Conservation (phyloP, 2,888 invertebrate species). For the Nemapogon koenigi region DNA sequence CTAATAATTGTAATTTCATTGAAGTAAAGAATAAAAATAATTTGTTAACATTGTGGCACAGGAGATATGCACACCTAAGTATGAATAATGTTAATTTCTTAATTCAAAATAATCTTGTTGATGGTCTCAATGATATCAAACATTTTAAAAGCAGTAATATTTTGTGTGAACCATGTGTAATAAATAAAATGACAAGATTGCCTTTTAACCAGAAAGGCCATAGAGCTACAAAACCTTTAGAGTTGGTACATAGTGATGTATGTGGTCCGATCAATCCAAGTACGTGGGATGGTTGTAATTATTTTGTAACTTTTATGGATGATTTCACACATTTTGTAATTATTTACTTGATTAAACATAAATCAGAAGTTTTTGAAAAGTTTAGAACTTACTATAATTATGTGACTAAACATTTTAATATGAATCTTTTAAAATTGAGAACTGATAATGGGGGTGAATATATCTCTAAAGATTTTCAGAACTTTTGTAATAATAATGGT, state of each 20-base stretch:
- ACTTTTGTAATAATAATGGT: constrained; percentile 12
- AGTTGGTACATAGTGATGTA: constrained; percentile 9
- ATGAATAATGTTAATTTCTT: constrained; percentile 2
- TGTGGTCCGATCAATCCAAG: constrained; percentile 13
- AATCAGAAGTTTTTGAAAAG: constrained; percentile 15
- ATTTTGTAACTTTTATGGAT: constrained; percentile 17
- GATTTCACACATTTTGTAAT: constrained; percentile 15
- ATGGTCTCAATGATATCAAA: constrained; percentile 4
- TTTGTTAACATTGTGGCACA: constrained; percentile 6
- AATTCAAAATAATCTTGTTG: constrained; percentile 3
- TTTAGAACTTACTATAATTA: constrained; percentile 11
- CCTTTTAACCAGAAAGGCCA: constrained; percentile 1
- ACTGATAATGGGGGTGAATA: constrained; percentile 7
- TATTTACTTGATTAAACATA: constrained; percentile 14
- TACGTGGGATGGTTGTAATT: constrained; percentile 13
- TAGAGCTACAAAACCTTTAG: neutral
- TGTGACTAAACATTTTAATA: constrained; percentile 12
- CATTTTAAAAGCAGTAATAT: neutral
- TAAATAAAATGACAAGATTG: neutral
- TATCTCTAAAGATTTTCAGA: constrained; percentile 4
- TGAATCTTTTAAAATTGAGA: constrained; percentile 5
- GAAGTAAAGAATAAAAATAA: neutral
- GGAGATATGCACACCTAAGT: constrained; percentile 7
- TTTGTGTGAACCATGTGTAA: constrained; percentile 1
- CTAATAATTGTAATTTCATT: neutral